phyloP scores from a whole-genome alignment of 2,797 vertebrate genomes.

The Thunnus albacares region DNA sequence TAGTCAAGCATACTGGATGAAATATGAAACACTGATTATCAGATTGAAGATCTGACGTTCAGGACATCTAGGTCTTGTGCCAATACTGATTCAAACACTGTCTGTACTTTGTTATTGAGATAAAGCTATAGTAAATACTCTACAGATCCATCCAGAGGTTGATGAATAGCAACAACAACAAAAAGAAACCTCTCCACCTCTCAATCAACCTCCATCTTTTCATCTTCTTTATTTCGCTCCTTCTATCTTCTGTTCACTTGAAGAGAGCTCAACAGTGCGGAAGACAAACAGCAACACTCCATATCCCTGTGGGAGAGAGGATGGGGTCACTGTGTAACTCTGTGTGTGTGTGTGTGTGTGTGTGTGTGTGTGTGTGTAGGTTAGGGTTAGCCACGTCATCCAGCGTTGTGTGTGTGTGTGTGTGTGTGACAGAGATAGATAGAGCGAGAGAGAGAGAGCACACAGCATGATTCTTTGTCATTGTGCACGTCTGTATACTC shows the following conservation, averaged over 20 bases:
- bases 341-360: conserved; percentile 10
- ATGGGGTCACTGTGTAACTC: conserved; percentile 36
- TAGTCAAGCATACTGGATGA: background rate
- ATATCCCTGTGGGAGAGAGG: conserved; percentile 38
- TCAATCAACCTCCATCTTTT: conserved; percentile 18
- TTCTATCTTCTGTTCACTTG: conserved; percentile 26
- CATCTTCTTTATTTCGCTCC: background rate
- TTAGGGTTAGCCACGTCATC: no score
- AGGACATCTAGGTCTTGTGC: background rate
- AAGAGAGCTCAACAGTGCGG: conserved; percentile 63
- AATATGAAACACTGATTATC: background rate
- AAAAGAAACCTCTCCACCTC: conserved; percentile 3
- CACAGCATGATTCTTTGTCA: conserved; percentile 5
- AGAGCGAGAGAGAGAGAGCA: background rate
- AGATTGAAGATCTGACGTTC: background rate
- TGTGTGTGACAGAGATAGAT: background rate
- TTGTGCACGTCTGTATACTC: background rate
- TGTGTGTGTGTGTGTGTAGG: background rate
- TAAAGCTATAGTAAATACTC: background rate
- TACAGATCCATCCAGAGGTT: no score
- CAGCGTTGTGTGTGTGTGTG: background rate
- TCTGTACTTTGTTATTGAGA: background rate
- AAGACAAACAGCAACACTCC: conserved; percentile 72
- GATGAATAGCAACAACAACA: no score
- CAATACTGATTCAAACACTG: background rate